Evolutionary conservation across 2,888 invertebrate genomes (phyloP), one percentile per base, ranked within the genome.

Genomic region (Pterobdella sp.): DNA sequence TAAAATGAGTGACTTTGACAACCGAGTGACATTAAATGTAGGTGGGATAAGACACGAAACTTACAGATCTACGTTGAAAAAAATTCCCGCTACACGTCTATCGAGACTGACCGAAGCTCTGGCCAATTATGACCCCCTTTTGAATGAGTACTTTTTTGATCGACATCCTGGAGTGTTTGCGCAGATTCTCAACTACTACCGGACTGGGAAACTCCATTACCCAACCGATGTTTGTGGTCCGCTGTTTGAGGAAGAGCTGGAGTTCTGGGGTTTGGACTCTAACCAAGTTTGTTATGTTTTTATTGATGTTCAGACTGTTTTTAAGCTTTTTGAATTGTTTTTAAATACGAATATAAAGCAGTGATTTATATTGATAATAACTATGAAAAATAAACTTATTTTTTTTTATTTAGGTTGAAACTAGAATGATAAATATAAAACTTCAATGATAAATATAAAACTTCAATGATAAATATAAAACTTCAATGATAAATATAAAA

Each of bases 191-290:
- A 97, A 97, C 86, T 97, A 97, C 85, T 97, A 97, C 87, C 90
- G 95, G 84, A 95, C 95, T 76, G 96, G 97, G 73, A 97, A 97
- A 85, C 89, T 98, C 77, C 97, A 98, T 85, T 98, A 98, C 85
- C 97, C 97, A 31, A 96, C 96, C 72, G 95, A 98, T 83, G 97
- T 98, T 0, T 98, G 97, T 84, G 97, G 97, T 65, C 98, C 97
- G 72, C 88, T 98, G 77, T 98, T 98, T 84, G 98, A 98, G 84
- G 97, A 97, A 83, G 98, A 98, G 84, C 88, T 98, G 79, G 97
- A 97, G 85, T 98, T 95, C 85, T 78, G 78, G 78, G 97, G 97
- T 22, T 88, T 98, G 79, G 97, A 98, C 84, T 93, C 97, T 56
- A 98, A 98, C 87, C 97, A 98, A 81, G 96, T 97, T 80, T 31